Evolutionary conservation across 2,888 invertebrate species (phyloP).

Genomic region (Ormyrus thymus): DNA sequence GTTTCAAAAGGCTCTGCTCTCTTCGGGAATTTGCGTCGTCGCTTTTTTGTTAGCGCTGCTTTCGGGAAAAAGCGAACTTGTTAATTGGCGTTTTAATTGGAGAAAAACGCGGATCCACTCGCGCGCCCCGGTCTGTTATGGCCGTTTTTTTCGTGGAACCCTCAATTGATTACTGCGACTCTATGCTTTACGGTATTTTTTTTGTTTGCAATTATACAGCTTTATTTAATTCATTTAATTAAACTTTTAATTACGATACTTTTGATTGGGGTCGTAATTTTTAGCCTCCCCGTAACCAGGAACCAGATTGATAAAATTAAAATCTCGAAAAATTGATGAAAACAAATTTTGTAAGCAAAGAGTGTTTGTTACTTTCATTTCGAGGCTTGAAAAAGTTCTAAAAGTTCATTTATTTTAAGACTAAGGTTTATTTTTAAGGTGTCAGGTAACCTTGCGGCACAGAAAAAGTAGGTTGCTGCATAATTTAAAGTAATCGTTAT

Average conservation of each 20-base stretch:
- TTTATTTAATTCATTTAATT: too few species aligned
- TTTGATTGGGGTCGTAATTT: too few species aligned
- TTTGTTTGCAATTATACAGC: too few species aligned
- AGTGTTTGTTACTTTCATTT: too few species aligned
- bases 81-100: constrained; percentile 44
- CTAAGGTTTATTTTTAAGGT: constrained; percentile 24
- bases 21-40: too few species aligned
- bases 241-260: too few species aligned
- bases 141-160: background rate
- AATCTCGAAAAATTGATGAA: background rate
- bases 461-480: constrained; percentile 29
- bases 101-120: background rate
- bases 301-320: background rate
- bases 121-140: background rate
- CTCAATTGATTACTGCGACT: too few species aligned
- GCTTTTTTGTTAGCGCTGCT: too few species aligned
- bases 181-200: too few species aligned
- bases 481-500: constrained; percentile 17
- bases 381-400: too few species aligned
- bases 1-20: background rate
- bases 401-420: background rate
- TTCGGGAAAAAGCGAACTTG: background rate
- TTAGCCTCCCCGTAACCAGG: too few species aligned
- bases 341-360: background rate
- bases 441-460: constrained; percentile 5